Conservation (phyloP, 2,797 vertebrate genomes). For the Sternarchorhynchus goeldii region DNA sequence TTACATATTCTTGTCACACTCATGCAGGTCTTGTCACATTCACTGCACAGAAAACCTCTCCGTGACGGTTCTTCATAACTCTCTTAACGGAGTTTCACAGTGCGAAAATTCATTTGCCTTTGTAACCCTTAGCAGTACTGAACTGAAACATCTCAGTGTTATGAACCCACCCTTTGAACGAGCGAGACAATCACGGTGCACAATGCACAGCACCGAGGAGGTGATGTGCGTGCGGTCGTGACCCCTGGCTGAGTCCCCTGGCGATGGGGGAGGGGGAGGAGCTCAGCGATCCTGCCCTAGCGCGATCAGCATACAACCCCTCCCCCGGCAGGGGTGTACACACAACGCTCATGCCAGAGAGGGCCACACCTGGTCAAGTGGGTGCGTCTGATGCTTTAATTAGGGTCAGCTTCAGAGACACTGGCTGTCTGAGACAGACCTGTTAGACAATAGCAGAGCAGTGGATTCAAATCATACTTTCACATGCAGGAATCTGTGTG, state of each 20-base stretch:
- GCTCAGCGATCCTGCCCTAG: constrained; percentile 37
- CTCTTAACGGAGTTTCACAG: too few species aligned
- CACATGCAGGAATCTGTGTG: constrained; percentile 30
- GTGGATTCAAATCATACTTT: constrained; percentile 31
- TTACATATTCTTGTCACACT: too few species aligned
- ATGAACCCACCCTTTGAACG: not conserved
- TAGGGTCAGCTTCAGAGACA: constrained; percentile 68
- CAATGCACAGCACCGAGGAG: constrained; percentile 10
- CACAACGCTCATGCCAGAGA: constrained; percentile 53
- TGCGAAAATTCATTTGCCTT: too few species aligned
- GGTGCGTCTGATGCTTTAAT: constrained; percentile 77
- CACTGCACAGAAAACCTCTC: too few species aligned
- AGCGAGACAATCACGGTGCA: constrained; percentile 5
- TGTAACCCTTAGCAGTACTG: too few species aligned
- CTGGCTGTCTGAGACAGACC: constrained; percentile 49
- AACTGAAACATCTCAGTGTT: not conserved
- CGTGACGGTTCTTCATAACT: too few species aligned
- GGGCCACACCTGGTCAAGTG: constrained; percentile 72
- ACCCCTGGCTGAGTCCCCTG: not conserved
- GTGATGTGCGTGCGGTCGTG: constrained; percentile 4
- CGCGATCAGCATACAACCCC: constrained; percentile 50
- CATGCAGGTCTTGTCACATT: too few species aligned
- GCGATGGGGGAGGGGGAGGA: constrained; percentile 14
- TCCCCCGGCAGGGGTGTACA: constrained; percentile 54
- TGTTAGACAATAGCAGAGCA: constrained; percentile 42